phyloP scores from a whole-genome alignment of 2,113 vertebrate species.

The Corydoras sp. region DNA sequence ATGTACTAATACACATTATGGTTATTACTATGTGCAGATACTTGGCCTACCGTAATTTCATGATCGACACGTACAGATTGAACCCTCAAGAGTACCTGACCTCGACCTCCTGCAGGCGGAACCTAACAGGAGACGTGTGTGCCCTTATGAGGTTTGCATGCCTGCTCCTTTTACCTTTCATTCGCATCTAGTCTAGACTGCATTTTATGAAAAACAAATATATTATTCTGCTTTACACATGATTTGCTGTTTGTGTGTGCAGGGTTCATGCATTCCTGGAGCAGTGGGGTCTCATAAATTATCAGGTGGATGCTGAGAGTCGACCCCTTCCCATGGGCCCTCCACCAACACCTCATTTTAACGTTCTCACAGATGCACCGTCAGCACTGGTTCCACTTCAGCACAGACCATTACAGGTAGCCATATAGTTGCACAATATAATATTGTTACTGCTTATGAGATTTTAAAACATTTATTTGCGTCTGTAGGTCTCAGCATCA shows the following conservation, averaged over 20 bases:
- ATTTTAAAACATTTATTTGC: background rate
- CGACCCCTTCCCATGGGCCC: conserved; percentile 94
- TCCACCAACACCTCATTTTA: conserved; percentile 94
- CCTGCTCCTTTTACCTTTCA: no score
- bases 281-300: conserved; percentile 97
- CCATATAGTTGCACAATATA: background rate
- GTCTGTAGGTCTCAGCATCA: conserved; percentile 79
- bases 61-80: conserved; percentile 94
- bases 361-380: conserved; percentile 82
- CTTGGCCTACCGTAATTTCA: conserved; percentile 96
- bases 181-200: no score
- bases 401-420: conserved; percentile 85
- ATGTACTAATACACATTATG: background rate
- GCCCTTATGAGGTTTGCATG: conserved; percentile 84
- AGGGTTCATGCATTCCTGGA: conserved; percentile 95
- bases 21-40: conserved; percentile 64
- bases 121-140: conserved; percentile 93
- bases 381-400: conserved; percentile 85
- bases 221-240: no score
- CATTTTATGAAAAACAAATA: no score
- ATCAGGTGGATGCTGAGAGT: conserved; percentile 96
- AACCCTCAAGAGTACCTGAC: conserved; percentile 96
- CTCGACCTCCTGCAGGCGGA: conserved; percentile 88
- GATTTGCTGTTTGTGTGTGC: conserved; percentile 17
- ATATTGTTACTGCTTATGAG: background rate